Percentiles rank a stretch among this genome's conserved stretches.
Evolutionary conservation across 2,888 invertebrate species (phyloP).

Genomic region (Apotomis betuletana): DNA sequence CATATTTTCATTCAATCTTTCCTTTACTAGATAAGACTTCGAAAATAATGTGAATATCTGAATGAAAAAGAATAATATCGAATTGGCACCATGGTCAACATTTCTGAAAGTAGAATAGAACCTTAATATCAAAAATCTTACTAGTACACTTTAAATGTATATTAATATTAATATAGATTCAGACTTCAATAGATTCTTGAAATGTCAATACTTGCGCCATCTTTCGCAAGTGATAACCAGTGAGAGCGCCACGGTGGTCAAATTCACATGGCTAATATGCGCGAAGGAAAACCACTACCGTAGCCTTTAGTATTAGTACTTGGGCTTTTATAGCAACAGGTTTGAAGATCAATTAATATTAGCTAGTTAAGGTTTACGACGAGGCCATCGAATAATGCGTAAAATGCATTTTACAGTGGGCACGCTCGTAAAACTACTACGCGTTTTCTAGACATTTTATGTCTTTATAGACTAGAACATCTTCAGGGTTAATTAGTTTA

Average conservation of each 20-base stretch:
- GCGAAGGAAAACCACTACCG: slow-evolving; percentile 39
- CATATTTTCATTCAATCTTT: too few relatives aligned
- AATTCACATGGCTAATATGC: slow-evolving; percentile 38
- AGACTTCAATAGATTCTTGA: slow-evolving; percentile 13
- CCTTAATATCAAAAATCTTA: too few relatives aligned
- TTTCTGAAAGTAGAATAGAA: too few relatives aligned
- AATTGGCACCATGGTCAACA: too few relatives aligned
- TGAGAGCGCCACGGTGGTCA: slow-evolving; percentile 32
- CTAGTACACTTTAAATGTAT: too few relatives aligned
- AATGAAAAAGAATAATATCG: too few relatives aligned
- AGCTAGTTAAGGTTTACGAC: slow-evolving; percentile 6
- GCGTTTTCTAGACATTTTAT: not conserved
- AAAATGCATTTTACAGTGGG: not conserved
- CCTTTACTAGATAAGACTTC: too few relatives aligned
- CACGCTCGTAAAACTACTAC: not conserved
- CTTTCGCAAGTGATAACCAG: slow-evolving; percentile 38
- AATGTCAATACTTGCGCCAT: slow-evolving; percentile 28
- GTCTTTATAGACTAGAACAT: not conserved
- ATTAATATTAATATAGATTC: not conserved
- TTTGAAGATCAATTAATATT: slow-evolving; percentile 23
- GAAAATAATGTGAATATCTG: too few relatives aligned
- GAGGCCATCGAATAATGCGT: slow-evolving; percentile 7
- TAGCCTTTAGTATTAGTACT: not conserved
- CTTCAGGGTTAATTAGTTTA: not conserved
- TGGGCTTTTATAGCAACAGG: slow-evolving; percentile 20